Evolutionary conservation across 2,888 invertebrate species (phyloP).

Genomic region (Apeira syringaria): DNA sequence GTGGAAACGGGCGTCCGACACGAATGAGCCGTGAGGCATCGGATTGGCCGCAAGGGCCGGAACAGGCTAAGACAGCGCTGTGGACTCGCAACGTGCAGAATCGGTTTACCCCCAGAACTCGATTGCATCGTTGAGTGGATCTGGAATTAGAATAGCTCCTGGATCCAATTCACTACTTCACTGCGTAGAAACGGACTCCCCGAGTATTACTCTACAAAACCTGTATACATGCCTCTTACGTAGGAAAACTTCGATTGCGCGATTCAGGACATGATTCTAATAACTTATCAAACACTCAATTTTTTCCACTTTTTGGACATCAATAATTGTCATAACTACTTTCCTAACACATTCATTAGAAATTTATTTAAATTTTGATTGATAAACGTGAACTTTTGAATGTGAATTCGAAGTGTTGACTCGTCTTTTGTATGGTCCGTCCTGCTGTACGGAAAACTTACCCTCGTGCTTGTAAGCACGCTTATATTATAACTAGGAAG

Average conservation of each 20-base stretch:
- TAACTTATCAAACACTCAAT: background rate
- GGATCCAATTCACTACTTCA: slow-evolving; percentile 47
- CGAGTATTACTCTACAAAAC: rapidly evolving
- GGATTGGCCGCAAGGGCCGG: slow-evolving; percentile 8
- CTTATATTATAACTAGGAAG: too few relatives aligned
- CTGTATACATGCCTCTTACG: slow-evolving; percentile 16
- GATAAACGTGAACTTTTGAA: too few relatives aligned
- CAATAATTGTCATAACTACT: too few relatives aligned
- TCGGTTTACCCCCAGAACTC: slow-evolving; percentile 24
- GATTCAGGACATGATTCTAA: slow-evolving; percentile 32
- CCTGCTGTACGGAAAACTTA: too few relatives aligned
- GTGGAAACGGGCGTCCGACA: slow-evolving; percentile 10
- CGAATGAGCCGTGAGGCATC: slow-evolving; percentile 5
- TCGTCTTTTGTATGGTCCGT: too few relatives aligned
- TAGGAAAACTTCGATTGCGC: slow-evolving; percentile 38
- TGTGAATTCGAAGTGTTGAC: too few relatives aligned
- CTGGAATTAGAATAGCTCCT: slow-evolving; percentile 47
- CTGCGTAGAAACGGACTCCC: slow-evolving; percentile 69
- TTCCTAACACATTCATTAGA: too few relatives aligned
- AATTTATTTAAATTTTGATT: too few relatives aligned
- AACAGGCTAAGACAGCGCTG: slow-evolving; percentile 13
- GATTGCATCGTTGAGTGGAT: slow-evolving; percentile 31
- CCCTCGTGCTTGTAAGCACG: too few relatives aligned
- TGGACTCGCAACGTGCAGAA: slow-evolving; percentile 3
- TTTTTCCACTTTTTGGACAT: background rate